Conservation (phyloP, 2,888 invertebrate genomes). For the Arrhopalites spinosus region DNA sequence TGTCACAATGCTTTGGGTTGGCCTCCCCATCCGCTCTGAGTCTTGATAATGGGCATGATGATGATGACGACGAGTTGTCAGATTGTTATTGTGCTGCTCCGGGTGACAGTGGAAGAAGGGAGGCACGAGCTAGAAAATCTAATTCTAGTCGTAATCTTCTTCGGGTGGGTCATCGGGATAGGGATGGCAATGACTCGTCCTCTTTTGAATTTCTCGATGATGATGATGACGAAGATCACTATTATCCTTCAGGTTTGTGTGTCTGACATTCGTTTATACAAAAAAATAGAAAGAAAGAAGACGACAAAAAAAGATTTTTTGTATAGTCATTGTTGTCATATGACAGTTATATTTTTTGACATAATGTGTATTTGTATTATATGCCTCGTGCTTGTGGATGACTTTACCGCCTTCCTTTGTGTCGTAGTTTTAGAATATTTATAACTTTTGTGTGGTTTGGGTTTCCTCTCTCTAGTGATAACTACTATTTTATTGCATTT, state of each 20-base stretch:
- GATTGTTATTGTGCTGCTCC: constrained; percentile 32
- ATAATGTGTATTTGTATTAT: no score
- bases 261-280: not conserved
- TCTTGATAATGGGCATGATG: constrained; percentile 24
- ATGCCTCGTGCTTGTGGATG: no score
- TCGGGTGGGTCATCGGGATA: constrained; percentile 35
- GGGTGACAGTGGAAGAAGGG: constrained; percentile 22
- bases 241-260: constrained; percentile 53
- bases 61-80: constrained; percentile 27
- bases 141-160: constrained; percentile 35
- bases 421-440: no score
- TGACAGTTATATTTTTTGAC: not conserved
- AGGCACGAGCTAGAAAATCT: constrained; percentile 25
- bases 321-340: not conserved
- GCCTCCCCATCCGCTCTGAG: constrained; percentile 33
- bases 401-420: not conserved
- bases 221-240: constrained; percentile 46
- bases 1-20: constrained; percentile 53
- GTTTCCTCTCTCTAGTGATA: no score
- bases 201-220: constrained; percentile 36
- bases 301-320: not conserved
- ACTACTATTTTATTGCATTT: no score
- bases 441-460: no score
- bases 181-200: constrained; percentile 36
- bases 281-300: not conserved